A percentile compares a stretch with the other conserved stretches of the same genome.
These are phyloP conservation scores for Scrobipalpa atriplicella DNA, from an alignment of 2,888 invertebrate species.

Conservation along the genomic window DNA sequence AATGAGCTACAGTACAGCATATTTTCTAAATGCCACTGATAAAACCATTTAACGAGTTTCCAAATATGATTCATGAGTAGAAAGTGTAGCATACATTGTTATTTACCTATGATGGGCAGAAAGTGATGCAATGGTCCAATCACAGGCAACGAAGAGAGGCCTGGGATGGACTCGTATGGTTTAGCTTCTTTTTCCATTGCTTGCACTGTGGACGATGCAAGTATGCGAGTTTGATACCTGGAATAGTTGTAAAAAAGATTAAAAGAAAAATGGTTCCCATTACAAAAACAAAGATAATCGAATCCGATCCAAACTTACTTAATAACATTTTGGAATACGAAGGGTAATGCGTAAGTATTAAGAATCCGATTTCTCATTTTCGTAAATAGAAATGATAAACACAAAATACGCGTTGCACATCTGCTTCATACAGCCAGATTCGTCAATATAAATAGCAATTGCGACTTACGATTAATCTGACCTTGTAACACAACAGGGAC, in stretches of 20 bases:
- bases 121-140: constrained; percentile 67
- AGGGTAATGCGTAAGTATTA: not conserved
- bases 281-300: too few species aligned
- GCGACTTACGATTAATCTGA: constrained; percentile 38
- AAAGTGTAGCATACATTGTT: too few species aligned
- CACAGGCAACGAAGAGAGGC: constrained; percentile 61
- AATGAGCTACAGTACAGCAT: too few species aligned
- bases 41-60: too few species aligned
- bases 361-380: not conserved
- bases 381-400: not conserved
- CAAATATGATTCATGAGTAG: too few species aligned
- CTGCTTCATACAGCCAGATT: not conserved
- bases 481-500: constrained; percentile 35
- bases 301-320: constrained; percentile 2
- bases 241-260: constrained; percentile 30
- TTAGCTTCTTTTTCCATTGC: constrained; percentile 41
- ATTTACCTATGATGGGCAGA: constrained; percentile 60
- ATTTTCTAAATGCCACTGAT: too few species aligned
- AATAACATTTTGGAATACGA: not conserved
- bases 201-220: constrained; percentile 35
- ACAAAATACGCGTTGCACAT: not conserved
- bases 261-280: too few species aligned
- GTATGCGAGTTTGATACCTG: constrained; percentile 36
- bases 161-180: constrained; percentile 63
- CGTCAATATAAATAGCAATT: constrained; percentile 7